Percentiles rank a stretch among this genome's conserved stretches.
phyloP scores from a whole-genome alignment of 2,888 invertebrate genomes.

The Synergus japonicus region DNA sequence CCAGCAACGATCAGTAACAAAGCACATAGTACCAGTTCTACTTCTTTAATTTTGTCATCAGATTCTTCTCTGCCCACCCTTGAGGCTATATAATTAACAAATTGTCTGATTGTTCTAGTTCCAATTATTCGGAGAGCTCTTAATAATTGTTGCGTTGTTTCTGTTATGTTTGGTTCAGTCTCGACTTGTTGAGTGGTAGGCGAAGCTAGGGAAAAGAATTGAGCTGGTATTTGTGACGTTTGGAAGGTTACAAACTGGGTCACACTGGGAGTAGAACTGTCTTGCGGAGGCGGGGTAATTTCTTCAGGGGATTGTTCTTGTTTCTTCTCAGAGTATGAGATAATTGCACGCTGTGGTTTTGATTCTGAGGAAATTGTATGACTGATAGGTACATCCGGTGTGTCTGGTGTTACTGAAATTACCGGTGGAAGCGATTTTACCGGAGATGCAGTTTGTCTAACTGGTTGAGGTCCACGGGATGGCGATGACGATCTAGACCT shows the following conservation, averaged over 20 bases:
- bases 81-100: conserved; percentile 83
- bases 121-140: conserved; percentile 84
- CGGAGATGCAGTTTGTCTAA: conserved; percentile 72
- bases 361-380: conserved; percentile 43
- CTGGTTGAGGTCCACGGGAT: conserved; percentile 38
- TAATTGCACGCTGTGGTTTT: conserved; percentile 69
- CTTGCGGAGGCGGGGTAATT: not conserved
- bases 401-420: conserved; percentile 73
- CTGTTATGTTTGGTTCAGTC: conserved; percentile 84
- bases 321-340: conserved; percentile 61
- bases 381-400: conserved; percentile 40
- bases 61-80: conserved; percentile 81
- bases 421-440: conserved; percentile 72
- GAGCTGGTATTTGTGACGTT: conserved; percentile 67
- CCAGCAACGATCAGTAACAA: conserved; percentile 88
- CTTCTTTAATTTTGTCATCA: conserved; percentile 81
- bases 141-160: conserved; percentile 85
- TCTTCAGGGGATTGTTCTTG: not conserved
- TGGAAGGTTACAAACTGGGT: conserved; percentile 69
- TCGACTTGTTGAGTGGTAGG: conserved; percentile 56
- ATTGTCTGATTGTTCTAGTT: conserved; percentile 83
- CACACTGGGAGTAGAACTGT: conserved; percentile 46
- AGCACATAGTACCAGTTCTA: conserved; percentile 88
- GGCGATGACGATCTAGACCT: conserved; percentile 65
- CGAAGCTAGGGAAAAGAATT: conserved; percentile 63